phyloP scores from a whole-genome alignment of 1,140 invertebrate genomes.

The Campoletis sonorensis region DNA sequence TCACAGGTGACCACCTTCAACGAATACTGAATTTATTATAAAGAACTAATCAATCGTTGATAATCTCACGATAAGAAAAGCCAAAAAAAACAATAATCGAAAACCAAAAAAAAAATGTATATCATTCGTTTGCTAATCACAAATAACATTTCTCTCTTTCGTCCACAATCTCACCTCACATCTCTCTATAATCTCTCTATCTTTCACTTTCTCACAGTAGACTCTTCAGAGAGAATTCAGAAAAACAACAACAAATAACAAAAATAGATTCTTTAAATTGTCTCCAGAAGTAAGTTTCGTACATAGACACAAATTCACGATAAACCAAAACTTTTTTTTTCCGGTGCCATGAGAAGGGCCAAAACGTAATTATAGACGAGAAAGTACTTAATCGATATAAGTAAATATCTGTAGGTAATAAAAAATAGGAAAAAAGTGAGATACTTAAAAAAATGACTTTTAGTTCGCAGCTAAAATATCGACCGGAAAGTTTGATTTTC shows the following conservation, averaged over 20 bases:
- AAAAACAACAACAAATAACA: neutral
- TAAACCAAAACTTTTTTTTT: neutral
- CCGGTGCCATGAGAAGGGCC: neutral
- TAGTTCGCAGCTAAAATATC: neutral
- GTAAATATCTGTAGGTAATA: neutral
- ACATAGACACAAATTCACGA: neutral
- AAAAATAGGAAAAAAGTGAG: neutral
- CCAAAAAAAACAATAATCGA: constrained; percentile 1
- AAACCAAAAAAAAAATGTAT: no score
- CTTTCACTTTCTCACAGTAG: constrained; percentile 9
- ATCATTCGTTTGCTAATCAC: constrained; percentile 15
- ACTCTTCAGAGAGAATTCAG: constrained; percentile 9
- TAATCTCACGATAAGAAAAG: constrained; percentile 3
- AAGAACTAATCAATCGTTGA: constrained; percentile 29
- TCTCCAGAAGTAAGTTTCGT: no score
- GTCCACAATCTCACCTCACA: constrained; percentile 51
- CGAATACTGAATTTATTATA: constrained; percentile 48
- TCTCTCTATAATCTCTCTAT: constrained; percentile 12
- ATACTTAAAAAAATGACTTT: neutral
- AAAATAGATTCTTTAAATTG: neutral
- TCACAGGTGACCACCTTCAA: constrained; percentile 88
- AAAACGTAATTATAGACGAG: neutral
- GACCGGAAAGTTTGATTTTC: neutral
- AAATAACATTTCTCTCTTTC: constrained; percentile 38
- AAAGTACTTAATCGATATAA: neutral